Conservation (phyloP, 2,113 vertebrate genomes). For the Cephalopterus ornatus region DNA sequence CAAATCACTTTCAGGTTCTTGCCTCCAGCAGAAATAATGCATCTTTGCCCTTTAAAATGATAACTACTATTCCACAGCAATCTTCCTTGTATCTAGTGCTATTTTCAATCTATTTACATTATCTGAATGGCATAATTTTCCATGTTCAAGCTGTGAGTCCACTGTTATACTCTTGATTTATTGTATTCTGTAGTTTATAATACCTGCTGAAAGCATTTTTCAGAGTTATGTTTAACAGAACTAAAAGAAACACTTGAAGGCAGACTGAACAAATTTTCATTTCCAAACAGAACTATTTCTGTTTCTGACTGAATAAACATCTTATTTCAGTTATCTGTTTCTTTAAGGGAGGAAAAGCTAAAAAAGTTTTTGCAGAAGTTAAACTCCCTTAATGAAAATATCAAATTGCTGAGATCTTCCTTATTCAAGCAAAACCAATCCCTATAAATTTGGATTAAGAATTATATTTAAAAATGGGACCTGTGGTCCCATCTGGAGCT, state of each 20-base stretch:
- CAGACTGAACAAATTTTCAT: not conserved
- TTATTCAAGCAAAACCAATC: not conserved
- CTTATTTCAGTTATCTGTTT: not conserved
- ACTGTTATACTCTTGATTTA: not conserved
- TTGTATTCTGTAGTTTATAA: not conserved
- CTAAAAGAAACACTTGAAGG: not conserved
- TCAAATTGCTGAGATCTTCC: not conserved
- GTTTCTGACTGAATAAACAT: not conserved
- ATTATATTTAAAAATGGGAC: not conserved
- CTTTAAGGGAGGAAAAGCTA: not conserved
- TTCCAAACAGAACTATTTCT: not conserved
- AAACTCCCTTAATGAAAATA: not conserved
- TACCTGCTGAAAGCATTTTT: not conserved
- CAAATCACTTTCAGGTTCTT: not conserved
- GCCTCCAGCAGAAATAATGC: not conserved
- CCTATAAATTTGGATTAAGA: not conserved
- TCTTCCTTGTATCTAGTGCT: not conserved
- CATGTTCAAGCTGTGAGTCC: not conserved
- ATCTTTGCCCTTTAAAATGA: not conserved
- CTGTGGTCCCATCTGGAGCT: not conserved
- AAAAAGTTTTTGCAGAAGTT: not conserved
- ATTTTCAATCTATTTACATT: constrained; percentile 23
- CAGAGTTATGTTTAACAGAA: not conserved
- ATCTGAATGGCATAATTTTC: constrained; percentile 11
- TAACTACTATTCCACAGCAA: not conserved